Conservation (phyloP, 2,113 vertebrate genomes). For the Phalacrocorax brasilianus region DNA sequence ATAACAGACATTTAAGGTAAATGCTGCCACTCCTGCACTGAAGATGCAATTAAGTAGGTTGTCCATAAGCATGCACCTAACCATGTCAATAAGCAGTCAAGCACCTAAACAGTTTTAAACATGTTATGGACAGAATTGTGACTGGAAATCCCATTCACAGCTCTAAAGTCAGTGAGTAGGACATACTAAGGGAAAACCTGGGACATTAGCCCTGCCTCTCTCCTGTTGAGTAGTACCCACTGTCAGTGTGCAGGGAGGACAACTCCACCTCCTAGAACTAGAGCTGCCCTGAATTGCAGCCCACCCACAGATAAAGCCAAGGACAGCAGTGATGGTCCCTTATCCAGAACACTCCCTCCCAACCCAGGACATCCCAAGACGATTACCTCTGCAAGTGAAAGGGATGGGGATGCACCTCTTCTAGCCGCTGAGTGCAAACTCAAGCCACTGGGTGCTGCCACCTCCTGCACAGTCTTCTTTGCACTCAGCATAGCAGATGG, state of each 20-base stretch:
- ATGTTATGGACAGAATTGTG: background rate
- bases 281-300: background rate
- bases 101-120: background rate
- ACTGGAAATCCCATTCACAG: background rate
- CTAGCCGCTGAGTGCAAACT: background rate
- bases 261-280: background rate
- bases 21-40: background rate
- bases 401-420: background rate
- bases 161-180: background rate
- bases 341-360: background rate
- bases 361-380: background rate
- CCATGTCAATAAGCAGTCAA: background rate
- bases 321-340: background rate
- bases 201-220: background rate
- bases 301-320: background rate
- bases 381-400: background rate
- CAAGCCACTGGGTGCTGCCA: accelerated
- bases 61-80: background rate
- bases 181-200: background rate
- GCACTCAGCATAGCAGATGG: background rate
- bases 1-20: background rate
- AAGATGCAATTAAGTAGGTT: background rate
- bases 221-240: background rate
- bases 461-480: background rate
- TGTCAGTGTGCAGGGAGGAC: background rate